Percentiles rank a stretch among this genome's conserved stretches.
phyloP scores from a whole-genome alignment of 2,888 invertebrate species.

The Ectemnius lituratus region DNA sequence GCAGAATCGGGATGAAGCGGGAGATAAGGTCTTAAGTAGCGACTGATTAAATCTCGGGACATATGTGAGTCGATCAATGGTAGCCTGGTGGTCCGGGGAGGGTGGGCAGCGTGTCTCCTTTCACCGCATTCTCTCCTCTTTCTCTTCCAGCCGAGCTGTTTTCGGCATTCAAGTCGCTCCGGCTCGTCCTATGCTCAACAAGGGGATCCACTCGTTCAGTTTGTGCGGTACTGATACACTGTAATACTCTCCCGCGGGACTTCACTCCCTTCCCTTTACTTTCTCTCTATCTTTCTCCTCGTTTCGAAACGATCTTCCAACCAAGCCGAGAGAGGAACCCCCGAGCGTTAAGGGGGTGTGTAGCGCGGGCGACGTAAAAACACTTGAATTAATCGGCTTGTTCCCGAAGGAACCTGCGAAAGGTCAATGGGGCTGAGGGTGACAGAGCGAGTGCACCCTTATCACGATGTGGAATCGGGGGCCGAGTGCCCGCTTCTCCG shows the following conservation, averaged over 20 bases:
- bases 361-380: constrained; percentile 68
- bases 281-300: constrained; percentile 23
- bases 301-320: constrained; percentile 38
- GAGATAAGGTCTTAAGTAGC: constrained; percentile 74
- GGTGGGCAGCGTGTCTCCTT: background rate
- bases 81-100: constrained; percentile 41
- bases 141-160: constrained; percentile 16
- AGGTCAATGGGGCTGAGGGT: constrained; percentile 73
- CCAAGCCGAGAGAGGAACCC: too few species aligned
- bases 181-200: constrained; percentile 39
- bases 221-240: constrained; percentile 75
- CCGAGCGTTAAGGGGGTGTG: too few species aligned
- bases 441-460: constrained; percentile 53
- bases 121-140: constrained; percentile 21
- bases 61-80: constrained; percentile 76
- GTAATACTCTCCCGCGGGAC: constrained; percentile 74
- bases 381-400: constrained; percentile 77
- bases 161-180: constrained; percentile 10
- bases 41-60: constrained; percentile 77
- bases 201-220: constrained; percentile 66
- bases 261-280: constrained; percentile 15
- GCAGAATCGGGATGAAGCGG: constrained; percentile 56
- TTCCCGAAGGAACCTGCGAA: constrained; percentile 75
- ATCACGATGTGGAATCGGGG: constrained; percentile 54
- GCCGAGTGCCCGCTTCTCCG: constrained; percentile 19